Conservation (phyloP, 2,797 vertebrate species). For the Scolopax rusticola region DNA sequence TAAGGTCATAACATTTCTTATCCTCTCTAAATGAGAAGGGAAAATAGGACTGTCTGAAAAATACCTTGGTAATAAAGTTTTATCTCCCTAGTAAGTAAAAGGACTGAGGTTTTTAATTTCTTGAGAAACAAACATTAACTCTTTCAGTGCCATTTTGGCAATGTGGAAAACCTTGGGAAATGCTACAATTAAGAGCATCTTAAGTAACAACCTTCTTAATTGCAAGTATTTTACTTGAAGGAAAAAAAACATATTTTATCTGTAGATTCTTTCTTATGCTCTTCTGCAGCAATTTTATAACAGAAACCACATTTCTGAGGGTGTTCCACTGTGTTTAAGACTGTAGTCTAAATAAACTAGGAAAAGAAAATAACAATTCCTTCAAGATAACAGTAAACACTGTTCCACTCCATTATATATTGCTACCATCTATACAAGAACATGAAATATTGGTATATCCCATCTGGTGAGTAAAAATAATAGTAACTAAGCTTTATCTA, state of each 20-base stretch:
- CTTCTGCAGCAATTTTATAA: background rate
- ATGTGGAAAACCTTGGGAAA: background rate
- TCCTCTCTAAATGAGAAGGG: background rate
- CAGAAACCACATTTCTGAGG: background rate
- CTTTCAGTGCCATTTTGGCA: background rate
- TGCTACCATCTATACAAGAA: background rate
- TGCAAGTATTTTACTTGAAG: background rate
- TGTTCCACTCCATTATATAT: background rate
- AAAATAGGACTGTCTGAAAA: background rate
- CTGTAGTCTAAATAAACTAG: background rate
- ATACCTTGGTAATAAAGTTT: background rate
- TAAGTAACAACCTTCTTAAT: background rate
- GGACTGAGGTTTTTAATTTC: background rate
- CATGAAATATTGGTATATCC: background rate
- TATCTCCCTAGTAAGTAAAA: background rate
- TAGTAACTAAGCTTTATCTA: background rate
- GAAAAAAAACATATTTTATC: background rate
- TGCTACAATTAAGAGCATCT: accelerated
- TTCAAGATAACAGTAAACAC: background rate
- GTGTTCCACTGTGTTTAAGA: background rate
- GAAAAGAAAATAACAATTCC: background rate
- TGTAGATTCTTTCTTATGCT: background rate
- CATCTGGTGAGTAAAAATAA: constrained; percentile 8
- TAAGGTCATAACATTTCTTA: background rate
- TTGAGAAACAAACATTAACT: background rate